Base-by-base conservation (phyloP, 2,113 vertebrate genomes). In the Podiceps cristatus region DNA sequence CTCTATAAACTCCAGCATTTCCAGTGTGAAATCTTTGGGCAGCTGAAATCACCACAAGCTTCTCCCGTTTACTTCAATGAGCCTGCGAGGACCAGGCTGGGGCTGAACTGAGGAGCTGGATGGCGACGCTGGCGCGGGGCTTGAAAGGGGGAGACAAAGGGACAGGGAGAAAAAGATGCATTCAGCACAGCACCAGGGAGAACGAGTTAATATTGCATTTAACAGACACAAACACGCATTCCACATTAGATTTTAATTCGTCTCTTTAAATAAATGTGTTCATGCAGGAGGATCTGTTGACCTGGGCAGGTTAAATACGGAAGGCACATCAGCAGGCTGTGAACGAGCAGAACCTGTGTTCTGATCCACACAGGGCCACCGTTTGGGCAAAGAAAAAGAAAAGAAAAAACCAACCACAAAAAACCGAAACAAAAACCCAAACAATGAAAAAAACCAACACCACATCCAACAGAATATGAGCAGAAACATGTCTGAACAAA, bases 261-360 rank as follows among this genome's bases (percentile, higher is more conserved):
- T 8, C 55, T 69, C 9, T 28, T 79, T 47, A 64, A 74, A 44
- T 56, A 44, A 73, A 14, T 9, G 19, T 40, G 25, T n/a, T 44
- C n/a, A 5, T 8, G 35, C 29, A n/a, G 17, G 29, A 60, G 18
- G 35, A 42, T 37, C 37, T 16, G 37, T 5, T 9, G 9, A 37
- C 37, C 37, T 37, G 37, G 37, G 19, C 31, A 50, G 52, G 69
- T 83, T 84, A 27, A 47, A 79, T 18, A n/a, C 0, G 0, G 40
- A 28, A 60, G n/a, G 35, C 18, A n/a, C 4, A 0, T 42, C 2
- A 0, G 47, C 33, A 33, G 58, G 40, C 62, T 82, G 56, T 2
- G 2, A 79, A 28, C 0, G 7, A 76, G 56, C 47, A 58, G 15
- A 73, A 77, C 66, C 24, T 3, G 7, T 6, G 23, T 29, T 80